Base-by-base conservation (phyloP, 1,140 invertebrate species). In the Euura saliciscinereae region DNA sequence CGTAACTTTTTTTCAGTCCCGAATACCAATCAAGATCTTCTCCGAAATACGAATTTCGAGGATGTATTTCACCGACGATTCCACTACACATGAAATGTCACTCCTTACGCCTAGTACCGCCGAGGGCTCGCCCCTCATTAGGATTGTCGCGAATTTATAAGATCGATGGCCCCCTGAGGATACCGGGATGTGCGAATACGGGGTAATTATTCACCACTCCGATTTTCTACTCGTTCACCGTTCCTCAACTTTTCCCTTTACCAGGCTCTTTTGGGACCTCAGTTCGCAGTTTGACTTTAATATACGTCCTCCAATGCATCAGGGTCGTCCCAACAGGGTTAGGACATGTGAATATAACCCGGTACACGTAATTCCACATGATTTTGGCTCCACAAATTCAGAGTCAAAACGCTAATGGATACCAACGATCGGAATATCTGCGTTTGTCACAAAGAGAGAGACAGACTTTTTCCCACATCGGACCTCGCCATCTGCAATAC, bases 401-500 rank as follows among this genome's bases (percentile, higher is more conserved):
- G 28, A 2, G 51, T 59, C 13, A 59, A 59, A n/a, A 3, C 51
- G 51, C 51, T 59, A 59, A 59, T 59, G 51, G 51, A 59, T 59
- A 59, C 10, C 13, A 59, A 59, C 51, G 51, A 59, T 59, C 51
- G 51, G 28, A 28, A 28, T 28, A 28, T 28, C 28, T 28, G 28
- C 28, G 28, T 28, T 28, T 28, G 28, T 28, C 28, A 28, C 28
- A 42, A 43, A 71, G 65, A 78, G 28, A 28, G 28, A 28, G 28
- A 28, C 28, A 28, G 28, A 28, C 28, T 78, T 78, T 73, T 78
- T 74, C 65, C 67, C 4, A 44, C 69, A 70, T 8, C 75, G 64
- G 81, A 83, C 81, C 81, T 84, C 82, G 76, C 78, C 82, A 75
- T 81, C 82, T 74, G 77, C 79, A 77, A 82, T 83, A 84, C 83